These are phyloP conservation scores for Anguilla japonica DNA, from an alignment of 2,113 vertebrate genomes.

Conservation along the genomic window DNA sequence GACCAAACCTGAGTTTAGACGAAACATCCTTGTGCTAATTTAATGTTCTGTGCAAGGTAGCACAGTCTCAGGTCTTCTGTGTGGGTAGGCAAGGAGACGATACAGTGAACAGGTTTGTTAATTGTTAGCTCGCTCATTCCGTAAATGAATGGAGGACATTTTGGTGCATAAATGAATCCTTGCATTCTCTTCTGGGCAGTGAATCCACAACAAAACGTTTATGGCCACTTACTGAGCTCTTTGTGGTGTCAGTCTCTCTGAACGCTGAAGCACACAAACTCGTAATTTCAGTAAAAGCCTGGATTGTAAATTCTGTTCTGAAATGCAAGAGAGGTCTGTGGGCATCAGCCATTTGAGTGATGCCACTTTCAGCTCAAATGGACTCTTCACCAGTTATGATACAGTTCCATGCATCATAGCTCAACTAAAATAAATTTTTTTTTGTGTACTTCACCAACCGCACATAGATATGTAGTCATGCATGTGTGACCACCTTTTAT, in stretches of 20 bases:
- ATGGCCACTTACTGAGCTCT: conserved; percentile 37
- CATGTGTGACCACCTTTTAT: neutral
- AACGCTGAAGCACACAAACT: conserved; percentile 55
- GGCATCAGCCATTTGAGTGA: conserved; percentile 9
- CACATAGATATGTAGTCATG: neutral
- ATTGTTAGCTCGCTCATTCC: neutral
- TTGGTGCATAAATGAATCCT: neutral
- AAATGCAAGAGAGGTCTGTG: conserved; percentile 42
- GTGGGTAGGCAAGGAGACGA: neutral
- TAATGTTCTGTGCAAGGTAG: neutral
- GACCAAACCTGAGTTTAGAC: neutral
- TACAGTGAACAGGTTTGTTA: neutral
- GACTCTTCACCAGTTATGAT: neutral
- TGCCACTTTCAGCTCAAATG: neutral
- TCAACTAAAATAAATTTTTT: neutral
- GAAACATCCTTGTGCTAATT: neutral
- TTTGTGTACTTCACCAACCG: neutral
- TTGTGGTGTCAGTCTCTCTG: conserved; percentile 43
- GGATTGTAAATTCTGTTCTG: conserved; percentile 49
- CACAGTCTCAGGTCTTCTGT: neutral
- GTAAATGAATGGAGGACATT: neutral
- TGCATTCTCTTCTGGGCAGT: neutral
- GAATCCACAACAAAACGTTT: neutral
- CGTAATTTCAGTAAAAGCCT: conserved; percentile 49
- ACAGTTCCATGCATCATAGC: neutral